phyloP scores from a whole-genome alignment of 2,888 invertebrate genomes.

The Drosophila nr. perissopoda region DNA sequence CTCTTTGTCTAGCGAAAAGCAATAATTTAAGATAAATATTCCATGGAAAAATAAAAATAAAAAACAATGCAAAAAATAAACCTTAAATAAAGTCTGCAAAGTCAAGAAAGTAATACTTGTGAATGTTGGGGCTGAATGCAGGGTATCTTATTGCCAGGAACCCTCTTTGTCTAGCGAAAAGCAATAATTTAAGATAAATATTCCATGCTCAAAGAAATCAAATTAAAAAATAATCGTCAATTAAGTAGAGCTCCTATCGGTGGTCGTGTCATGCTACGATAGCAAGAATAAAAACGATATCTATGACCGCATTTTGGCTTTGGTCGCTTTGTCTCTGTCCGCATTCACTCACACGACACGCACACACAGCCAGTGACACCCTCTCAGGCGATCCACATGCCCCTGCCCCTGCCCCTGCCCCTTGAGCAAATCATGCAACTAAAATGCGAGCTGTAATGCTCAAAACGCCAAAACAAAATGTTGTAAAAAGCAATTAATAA shows the following conservation, averaged over 20 bases:
- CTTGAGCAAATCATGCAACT: conserved; percentile 52
- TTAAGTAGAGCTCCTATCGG: conserved; percentile 1
- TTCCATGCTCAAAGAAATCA: neutral
- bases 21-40: neutral
- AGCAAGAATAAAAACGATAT: conserved; percentile 36
- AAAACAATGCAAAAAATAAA: neutral
- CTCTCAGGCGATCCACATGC: conserved; percentile 17
- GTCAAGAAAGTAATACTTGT: neutral
- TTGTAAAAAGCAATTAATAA: conserved; percentile 79
- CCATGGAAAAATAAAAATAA: neutral
- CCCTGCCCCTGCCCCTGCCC: conserved; percentile 3
- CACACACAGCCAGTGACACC: conserved; percentile 47
- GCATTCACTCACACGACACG: conserved; percentile 63
- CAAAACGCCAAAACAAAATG: conserved; percentile 61
- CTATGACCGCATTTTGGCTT: conserved; percentile 56
- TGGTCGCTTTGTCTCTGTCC: conserved; percentile 69
- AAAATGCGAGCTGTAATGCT: conserved; percentile 60
- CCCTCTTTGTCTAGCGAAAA: neutral
- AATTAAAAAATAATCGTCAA: conserved; percentile 7
- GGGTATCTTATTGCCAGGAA: neutral
- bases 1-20: neutral
- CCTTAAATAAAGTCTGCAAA: neutral
- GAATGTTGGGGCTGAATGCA: neutral
- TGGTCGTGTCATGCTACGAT: conserved; percentile 21
- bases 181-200: neutral